Evolutionary conservation across 2,797 vertebrate species (phyloP).

Genomic region (Falco columbarius): DNA sequence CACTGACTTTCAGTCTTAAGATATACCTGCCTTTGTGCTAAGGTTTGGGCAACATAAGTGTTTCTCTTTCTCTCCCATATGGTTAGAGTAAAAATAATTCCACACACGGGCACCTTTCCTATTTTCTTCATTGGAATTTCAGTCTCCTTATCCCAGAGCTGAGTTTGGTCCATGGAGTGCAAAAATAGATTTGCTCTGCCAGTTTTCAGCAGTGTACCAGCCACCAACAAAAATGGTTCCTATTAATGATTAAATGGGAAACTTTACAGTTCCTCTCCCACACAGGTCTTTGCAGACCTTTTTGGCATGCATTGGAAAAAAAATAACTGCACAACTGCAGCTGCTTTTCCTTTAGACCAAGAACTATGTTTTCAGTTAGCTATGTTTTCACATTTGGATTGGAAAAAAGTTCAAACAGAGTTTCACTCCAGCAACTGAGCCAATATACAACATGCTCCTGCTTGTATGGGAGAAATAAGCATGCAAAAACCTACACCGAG

Average conservation of each 20-base stretch:
- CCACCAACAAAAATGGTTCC: not conserved
- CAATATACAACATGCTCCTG: conserved; percentile 15
- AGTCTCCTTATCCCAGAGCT: not conserved
- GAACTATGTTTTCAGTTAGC: conserved; percentile 13
- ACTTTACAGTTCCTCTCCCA: not conserved
- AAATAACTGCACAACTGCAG: not conserved
- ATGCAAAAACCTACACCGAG: not conserved
- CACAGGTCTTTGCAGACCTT: not conserved
- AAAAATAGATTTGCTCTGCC: not conserved
- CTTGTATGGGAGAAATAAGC: conserved; percentile 3
- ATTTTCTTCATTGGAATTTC: not conserved
- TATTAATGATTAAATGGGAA: conserved; percentile 21
- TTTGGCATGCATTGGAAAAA: not conserved
- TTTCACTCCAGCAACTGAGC: conserved; percentile 19
- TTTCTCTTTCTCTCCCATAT: not conserved
- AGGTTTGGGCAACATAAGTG: not conserved
- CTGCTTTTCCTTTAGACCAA: conserved; percentile 42
- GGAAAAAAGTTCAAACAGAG: conserved; percentile 45
- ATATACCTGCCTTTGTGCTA: not conserved
- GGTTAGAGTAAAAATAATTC: not conserved
- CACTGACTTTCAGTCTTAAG: not conserved
- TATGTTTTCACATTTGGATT: conserved; percentile 35
- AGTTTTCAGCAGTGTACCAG: not conserved
- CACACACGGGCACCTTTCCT: not conserved
- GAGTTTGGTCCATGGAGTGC: not conserved